Evolutionary conservation across 1,140 invertebrate species (phyloP), one percentile per base, ranked within the genome.

Genomic region (Ips typographus): DNA sequence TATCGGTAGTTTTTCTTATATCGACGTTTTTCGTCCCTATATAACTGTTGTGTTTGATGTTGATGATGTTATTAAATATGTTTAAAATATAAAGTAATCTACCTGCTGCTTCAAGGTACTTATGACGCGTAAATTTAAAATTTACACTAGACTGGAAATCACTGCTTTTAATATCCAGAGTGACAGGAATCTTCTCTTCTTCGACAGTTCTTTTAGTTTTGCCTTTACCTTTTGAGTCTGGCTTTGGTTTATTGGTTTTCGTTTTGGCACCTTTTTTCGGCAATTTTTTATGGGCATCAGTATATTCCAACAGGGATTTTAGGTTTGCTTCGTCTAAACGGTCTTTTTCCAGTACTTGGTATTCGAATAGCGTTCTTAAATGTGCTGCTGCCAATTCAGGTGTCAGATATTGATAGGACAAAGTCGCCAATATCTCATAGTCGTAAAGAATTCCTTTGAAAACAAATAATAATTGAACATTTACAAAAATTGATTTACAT

Each of bases 401-500:
- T 1, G 69, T 69, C 4, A 78, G 55, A 69, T 72, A 75, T 63
- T 67, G 66, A 22, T 66, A 61, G 36, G 76, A 44, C 44, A 63
- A 8, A 40, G 37, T 57, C 6, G 49, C 39, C 22, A 72, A 60
- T 60, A 60, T 58, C 8, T 73, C 39, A 37, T 69, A 60, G 44
- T 71, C 52, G 40, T 73, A 63, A 3, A 73, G 42, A 8, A 60
- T 58, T 8, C 41, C 56, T 58, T 39, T 55, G 6, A 4, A n/a
- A 3, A n/a, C 3, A 47, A 37, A 0, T 55, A 37, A n/a, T 55
- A 55, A 37, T 55, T 8, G 1, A 47, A 47, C n/a, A 47, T 22
- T 22, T 22, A 22, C 22, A 22, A 22, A 22, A 22, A 22, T 22
- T 22, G 22, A 0, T 22, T 22, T 22, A 22, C 22, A 22, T 22